These are phyloP conservation scores for Drosophila mettleri DNA, from an alignment of 2,888 invertebrate species.

Conservation along the genomic window DNA sequence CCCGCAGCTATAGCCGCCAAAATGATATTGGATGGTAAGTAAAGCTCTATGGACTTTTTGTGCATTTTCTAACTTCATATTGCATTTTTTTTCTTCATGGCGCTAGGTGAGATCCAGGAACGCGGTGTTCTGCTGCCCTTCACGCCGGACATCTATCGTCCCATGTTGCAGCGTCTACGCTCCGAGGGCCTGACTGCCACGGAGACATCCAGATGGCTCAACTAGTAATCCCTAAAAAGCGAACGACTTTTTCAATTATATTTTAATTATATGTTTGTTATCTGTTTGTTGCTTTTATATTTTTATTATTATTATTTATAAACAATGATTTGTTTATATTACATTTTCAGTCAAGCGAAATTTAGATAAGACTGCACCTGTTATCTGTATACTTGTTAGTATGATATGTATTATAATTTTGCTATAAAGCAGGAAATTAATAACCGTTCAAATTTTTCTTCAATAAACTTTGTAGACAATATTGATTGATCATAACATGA, in stretches of 20 bases:
- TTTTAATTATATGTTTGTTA: slow-evolving; percentile 7
- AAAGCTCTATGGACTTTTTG: not conserved
- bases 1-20: slow-evolving; percentile 98
- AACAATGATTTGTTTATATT: slow-evolving; percentile 13
- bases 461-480: slow-evolving; percentile 6
- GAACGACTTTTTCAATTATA: slow-evolving; percentile 10
- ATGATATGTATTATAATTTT: slow-evolving; percentile 28
- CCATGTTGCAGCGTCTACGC: slow-evolving; percentile 94
- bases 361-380: slow-evolving; percentile 49
- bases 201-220: slow-evolving; percentile 87
- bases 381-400: slow-evolving; percentile 40
- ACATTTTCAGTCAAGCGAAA: slow-evolving; percentile 14
- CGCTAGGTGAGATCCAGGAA: slow-evolving; percentile 94
- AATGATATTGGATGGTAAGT: slow-evolving; percentile 95
- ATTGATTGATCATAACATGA: slow-evolving; percentile 15
- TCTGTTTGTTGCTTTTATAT: slow-evolving; percentile 3
- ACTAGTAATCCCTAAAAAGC: slow-evolving; percentile 40
- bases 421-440: slow-evolving; percentile 15
- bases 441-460: not conserved
- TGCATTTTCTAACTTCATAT: not conserved
- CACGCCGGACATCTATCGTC: slow-evolving; percentile 95
- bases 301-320: slow-evolving; percentile 28
- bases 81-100: not conserved
- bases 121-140: slow-evolving; percentile 97
- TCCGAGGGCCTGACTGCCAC: slow-evolving; percentile 92